These are phyloP conservation scores for Tenebrosternarchus preto DNA, from an alignment of 2,113 vertebrate genomes.

Conservation along the genomic window DNA sequence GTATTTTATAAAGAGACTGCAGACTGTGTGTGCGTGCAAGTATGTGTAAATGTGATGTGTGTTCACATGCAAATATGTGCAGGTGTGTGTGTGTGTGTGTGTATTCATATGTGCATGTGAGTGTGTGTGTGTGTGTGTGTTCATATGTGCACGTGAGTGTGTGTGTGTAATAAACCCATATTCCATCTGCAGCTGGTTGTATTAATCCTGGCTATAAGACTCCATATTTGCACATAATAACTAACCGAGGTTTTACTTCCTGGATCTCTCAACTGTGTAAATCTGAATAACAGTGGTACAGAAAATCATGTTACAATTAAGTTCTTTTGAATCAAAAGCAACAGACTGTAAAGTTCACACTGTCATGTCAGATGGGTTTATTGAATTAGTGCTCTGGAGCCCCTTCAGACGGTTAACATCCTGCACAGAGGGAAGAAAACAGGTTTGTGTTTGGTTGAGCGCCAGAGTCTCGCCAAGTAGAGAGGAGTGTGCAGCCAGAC, in stretches of 20 bases:
- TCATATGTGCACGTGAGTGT: background rate
- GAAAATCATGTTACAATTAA: background rate
- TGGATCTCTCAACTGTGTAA: background rate
- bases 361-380: background rate
- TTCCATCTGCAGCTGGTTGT: background rate
- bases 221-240: background rate
- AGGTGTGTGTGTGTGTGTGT: background rate
- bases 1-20: constrained; percentile 7
- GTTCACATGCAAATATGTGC: too few species aligned
- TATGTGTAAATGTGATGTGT: too few species aligned
- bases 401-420: too few species aligned
- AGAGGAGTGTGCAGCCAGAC: too few species aligned
- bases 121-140: too few species aligned
- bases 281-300: background rate
- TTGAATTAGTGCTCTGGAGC: too few species aligned
- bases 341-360: too few species aligned
- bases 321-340: background rate
- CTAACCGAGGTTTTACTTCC: background rate
- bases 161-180: background rate
- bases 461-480: too few species aligned
- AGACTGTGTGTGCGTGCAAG: too few species aligned
- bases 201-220: background rate
- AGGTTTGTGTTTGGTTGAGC: too few species aligned
- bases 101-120: background rate
- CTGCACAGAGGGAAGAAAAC: too few species aligned